Conservation (phyloP, 2,888 invertebrate genomes). For the Pecten maximus region DNA sequence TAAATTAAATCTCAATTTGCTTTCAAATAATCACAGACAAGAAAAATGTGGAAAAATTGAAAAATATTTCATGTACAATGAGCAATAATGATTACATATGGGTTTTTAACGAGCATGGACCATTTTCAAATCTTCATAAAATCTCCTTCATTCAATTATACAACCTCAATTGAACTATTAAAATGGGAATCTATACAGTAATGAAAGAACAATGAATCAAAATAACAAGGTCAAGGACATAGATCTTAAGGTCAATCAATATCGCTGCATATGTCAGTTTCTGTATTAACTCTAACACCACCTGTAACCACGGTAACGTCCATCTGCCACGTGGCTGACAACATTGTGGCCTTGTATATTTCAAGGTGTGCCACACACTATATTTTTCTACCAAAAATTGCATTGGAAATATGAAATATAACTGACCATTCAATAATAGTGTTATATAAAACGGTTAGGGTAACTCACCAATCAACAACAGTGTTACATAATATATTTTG, state of each 20-base stretch:
- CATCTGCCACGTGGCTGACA: neutral
- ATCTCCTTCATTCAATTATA: constrained; percentile 23
- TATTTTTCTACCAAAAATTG: constrained; percentile 27
- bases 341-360: constrained; percentile 21
- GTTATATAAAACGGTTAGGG: constrained; percentile 23
- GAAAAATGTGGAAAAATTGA: constrained; percentile 25
- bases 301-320: neutral
- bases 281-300: constrained; percentile 35
- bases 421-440: constrained; percentile 16
- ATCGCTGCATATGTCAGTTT: constrained; percentile 28
- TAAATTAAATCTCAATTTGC: constrained; percentile 12
- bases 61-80: constrained; percentile 21
- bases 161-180: constrained; percentile 4
- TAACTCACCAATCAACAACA: constrained; percentile 23
- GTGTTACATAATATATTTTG: constrained; percentile 22
- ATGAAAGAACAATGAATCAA: constrained; percentile 33
- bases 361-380: neutral
- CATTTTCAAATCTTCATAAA: constrained; percentile 25
- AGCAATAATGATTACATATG: constrained; percentile 23
- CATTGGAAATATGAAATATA: constrained; percentile 18
- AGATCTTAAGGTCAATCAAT: constrained; percentile 30
- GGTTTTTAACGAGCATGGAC: constrained; percentile 12
- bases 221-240: constrained; percentile 28
- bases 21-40: constrained; percentile 31
- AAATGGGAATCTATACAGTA: constrained; percentile 30